A percentile compares a stretch with the other conserved stretches of the same genome.
Evolutionary conservation across 1,140 invertebrate species (phyloP).

Genomic region (Drosophila lini): DNA sequence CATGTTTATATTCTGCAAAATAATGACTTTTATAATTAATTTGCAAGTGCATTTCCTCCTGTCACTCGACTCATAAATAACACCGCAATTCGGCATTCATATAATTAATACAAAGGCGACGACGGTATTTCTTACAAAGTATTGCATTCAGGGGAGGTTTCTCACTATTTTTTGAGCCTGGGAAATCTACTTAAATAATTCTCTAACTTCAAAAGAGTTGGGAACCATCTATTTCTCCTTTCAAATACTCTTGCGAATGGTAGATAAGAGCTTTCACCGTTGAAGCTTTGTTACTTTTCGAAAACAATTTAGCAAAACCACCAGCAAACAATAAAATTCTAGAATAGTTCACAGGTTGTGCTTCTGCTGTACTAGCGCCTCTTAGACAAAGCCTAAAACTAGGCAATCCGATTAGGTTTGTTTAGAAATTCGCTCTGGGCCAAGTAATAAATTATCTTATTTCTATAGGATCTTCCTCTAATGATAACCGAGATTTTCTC

Average conservation of each 20-base stretch:
- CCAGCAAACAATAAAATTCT: constrained; percentile 25
- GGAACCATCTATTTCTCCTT: background rate
- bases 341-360: constrained; percentile 16
- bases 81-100: constrained; percentile 9
- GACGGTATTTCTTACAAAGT: constrained; percentile 8
- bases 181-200: background rate
- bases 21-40: constrained; percentile 50
- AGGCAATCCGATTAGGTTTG: constrained; percentile 18
- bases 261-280: constrained; percentile 3
- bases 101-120: background rate
- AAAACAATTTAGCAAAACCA: constrained; percentile 15
- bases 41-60: constrained; percentile 45
- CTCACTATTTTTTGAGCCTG: background rate
- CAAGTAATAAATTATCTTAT: constrained; percentile 4
- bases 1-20: constrained; percentile 35
- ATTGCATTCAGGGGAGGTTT: background rate
- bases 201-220: background rate
- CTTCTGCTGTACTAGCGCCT: background rate
- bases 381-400: constrained; percentile 35
- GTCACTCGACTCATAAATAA: constrained; percentile 38
- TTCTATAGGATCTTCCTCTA: background rate
- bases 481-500: constrained; percentile 84
- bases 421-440: background rate
- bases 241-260: background rate
- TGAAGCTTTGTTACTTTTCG: constrained; percentile 34